Evolutionary conservation across 2,113 vertebrate genomes (phyloP).

Genomic region (Okapia johnstoni): DNA sequence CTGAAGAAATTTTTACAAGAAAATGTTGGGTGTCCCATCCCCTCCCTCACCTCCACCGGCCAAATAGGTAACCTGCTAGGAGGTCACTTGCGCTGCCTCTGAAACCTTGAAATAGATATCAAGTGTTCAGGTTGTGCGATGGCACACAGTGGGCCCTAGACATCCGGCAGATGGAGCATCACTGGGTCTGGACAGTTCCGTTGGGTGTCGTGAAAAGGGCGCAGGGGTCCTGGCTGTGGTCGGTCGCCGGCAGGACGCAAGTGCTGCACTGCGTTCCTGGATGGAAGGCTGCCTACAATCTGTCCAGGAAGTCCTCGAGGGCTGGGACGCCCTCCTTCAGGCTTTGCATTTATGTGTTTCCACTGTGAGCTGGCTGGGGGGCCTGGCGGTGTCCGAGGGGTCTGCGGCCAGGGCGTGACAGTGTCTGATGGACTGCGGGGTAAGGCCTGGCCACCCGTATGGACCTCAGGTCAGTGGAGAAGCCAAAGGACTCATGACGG

Average conservation of each 20-base stretch:
- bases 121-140: background rate
- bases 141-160: background rate
- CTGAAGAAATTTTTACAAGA: background rate
- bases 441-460: background rate
- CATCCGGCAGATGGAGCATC: background rate
- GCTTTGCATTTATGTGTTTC: background rate
- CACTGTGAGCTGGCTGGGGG: background rate
- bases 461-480: background rate
- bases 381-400: background rate
- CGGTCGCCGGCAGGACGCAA: fast-evolving
- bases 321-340: background rate
- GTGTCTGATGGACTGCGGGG: too few species aligned
- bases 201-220: background rate
- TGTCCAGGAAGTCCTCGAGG: background rate
- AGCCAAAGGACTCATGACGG: background rate
- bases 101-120: background rate
- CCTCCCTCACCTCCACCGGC: background rate
- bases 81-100: background rate
- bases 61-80: background rate
- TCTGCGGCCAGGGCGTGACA: background rate
- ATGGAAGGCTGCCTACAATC: background rate
- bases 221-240: background rate
- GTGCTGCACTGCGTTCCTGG: fast-evolving
- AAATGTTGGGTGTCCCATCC: background rate
- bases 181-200: background rate